Evolutionary conservation across 1,140 invertebrate genomes (phyloP), one percentile per base, ranked within the genome.

Genomic region (Ceratina australensis): DNA sequence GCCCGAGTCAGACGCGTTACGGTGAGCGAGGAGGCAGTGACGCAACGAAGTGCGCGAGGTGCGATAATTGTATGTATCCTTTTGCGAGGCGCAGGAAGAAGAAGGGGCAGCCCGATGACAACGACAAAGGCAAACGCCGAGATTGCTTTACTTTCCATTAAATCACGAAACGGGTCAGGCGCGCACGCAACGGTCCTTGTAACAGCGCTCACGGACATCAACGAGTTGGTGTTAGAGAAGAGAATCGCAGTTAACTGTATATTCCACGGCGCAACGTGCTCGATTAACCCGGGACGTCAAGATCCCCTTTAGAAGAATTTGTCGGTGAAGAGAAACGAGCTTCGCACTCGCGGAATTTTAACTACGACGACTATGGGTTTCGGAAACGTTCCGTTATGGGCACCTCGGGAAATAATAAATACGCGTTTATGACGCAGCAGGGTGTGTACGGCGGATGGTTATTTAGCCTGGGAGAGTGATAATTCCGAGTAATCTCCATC

Each of bases 91-190:
- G n/a, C 56, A 26, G 22, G 33, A 15, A 24, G n/a, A n/a, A n/a
- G n/a, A 60, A 42, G n/a, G 24, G 0, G 16, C 59, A 28, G 66
- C 22, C 63, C n/a, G 26, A 71, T 20, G 74, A 71, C 42, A 42
- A 63, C 16, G 42, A 76, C 54, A 59, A 68, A 67, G 42, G 67
- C 71, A 47, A 71, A 77, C 57, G 20, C 42, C 28, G 33, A 61
- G 28, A 61, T 68, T 47, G 74, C 66, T 69, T 69, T 56, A 18
- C 42, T 54, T 88, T 87, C 84, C 82, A 88, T 89, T 88, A 87
- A 88, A 89, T 89, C 86, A 87, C 72, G 47, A 5, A 65, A 12
- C 28, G 26, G 52, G 18, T 52, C 28, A 15, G 56, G 26, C 66
- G 66, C 24, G 65, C 74, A 52, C 63, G 63, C 52, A 52, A 67